A percentile compares a stretch with the other conserved stretches of the same genome.
These are phyloP conservation scores for Crotalus horridus DNA, from an alignment of 2,113 vertebrate genomes.

Conservation along the genomic window DNA sequence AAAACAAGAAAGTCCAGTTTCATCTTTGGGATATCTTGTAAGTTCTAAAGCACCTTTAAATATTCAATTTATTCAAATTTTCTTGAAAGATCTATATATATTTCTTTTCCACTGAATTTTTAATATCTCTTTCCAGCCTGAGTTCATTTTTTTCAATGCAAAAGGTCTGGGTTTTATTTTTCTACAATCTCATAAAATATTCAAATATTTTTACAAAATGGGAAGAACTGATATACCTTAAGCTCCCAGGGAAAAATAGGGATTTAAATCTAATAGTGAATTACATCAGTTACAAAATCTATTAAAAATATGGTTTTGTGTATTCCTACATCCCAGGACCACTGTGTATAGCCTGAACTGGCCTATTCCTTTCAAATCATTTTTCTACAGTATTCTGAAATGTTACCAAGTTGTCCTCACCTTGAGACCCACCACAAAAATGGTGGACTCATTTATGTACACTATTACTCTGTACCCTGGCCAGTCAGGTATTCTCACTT, in stretches of 20 bases:
- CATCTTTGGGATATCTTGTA: neutral
- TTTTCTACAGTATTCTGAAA: neutral
- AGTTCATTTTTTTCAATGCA: neutral
- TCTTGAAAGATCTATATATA: neutral
- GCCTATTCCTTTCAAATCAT: neutral
- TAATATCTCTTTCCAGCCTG: neutral
- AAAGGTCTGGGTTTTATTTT: neutral
- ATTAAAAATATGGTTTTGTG: neutral
- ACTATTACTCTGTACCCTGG: neutral
- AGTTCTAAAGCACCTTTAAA: neutral
- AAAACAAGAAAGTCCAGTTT: too few relatives aligned
- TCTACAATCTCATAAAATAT: neutral
- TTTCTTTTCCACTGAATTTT: neutral
- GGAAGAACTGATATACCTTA: neutral
- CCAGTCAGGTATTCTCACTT: neutral
- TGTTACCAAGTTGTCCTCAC: neutral
- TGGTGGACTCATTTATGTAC: neutral
- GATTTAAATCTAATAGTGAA: neutral
- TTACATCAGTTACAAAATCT: neutral
- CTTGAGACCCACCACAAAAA: neutral
- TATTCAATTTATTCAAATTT: neutral
- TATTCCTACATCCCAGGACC: neutral
- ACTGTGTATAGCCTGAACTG: neutral
- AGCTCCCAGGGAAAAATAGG: neutral
- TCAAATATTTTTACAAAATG: neutral